Evolutionary conservation across 2,113 vertebrate species (phyloP).

Genomic region (Corythaeola cristata): DNA sequence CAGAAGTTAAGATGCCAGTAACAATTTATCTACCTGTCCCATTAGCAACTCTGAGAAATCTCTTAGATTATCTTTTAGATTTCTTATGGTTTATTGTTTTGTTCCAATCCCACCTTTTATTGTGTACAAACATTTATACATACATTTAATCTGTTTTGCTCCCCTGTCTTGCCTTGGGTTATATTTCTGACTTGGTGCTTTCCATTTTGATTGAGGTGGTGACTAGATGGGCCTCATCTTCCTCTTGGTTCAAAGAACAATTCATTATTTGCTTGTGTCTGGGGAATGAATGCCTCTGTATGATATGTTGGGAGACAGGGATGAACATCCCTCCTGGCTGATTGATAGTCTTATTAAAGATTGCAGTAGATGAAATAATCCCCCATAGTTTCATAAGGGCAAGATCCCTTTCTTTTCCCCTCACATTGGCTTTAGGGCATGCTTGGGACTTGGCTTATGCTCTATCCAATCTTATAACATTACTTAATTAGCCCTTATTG

Average conservation of each 20-base stretch:
- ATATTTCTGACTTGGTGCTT: conserved; percentile 56
- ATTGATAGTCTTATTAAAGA: conserved; percentile 75
- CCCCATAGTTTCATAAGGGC: conserved; percentile 12
- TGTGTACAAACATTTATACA: conserved; percentile 31
- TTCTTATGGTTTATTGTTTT: neutral
- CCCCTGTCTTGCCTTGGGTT: conserved; percentile 45
- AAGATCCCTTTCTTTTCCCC: conserved; percentile 31
- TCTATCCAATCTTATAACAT: conserved; percentile 21
- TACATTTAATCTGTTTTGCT: conserved; percentile 21
- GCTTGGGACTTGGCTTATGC: conserved; percentile 41
- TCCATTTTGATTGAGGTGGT: conserved; percentile 68
- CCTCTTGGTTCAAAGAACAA: conserved; percentile 65
- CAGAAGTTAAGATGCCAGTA: conserved; percentile 30
- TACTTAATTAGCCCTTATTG: conserved; percentile 51
- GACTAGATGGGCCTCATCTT: conserved; percentile 50
- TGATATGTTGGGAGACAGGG: conserved; percentile 38
- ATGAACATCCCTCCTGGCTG: conserved; percentile 63
- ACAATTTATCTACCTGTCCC: neutral
- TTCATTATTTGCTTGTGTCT: conserved; percentile 71
- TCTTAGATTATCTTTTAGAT: neutral
- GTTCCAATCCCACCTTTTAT: conserved; percentile 17
- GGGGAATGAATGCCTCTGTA: conserved; percentile 44
- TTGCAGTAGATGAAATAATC: conserved; percentile 64
- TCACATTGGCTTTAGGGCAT: conserved; percentile 60
- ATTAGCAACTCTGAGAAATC: neutral